Evolutionary conservation across 2,113 vertebrate genomes (phyloP), one percentile per base, ranked within the genome.

Genomic region (Thomomys bottae): DNA sequence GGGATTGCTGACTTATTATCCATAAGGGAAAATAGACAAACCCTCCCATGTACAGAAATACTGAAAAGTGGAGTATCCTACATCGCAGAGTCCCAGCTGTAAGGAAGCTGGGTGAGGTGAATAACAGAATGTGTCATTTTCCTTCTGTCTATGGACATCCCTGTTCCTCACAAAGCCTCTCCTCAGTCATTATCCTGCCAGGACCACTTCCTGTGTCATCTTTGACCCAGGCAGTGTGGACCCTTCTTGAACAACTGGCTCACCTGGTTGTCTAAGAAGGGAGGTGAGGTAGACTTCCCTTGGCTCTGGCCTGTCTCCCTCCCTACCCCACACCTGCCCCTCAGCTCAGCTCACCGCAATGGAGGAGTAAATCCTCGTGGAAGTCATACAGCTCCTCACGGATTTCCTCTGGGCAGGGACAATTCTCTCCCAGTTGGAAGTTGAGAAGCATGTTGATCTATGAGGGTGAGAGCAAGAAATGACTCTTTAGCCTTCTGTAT

Each of bases 361-460:
- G 99, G 83, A 99, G 97, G 72, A 99, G 98, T 88, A 99, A 98
- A 95, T 99, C 99, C 96, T 98, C 98, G 70, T 99, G 99, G 96
- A 99, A 99, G 59, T 98, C 98, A 38, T 98, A 99, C 1, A 99
- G 97, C 59, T 99, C 99, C 94, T 98, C 99, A n/a, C 98, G 98
- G 96, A 99, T 99, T 82, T 99, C 98, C 7, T 98, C 97, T 30
- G 99, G 99, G 95, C 99, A 99, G 0, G 99, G 99, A 91, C 99
- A 99, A 95, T 99, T 98, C 67, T 99, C 99, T n/a, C 99, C 99
- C 96, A 98, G 96, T 97, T 98, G 98, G 97, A 99, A 99, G 96
- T 98, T 99, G 94, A 99, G 97, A 87, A 99, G 97, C 99, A 99
- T 99, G 97, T 99, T 99, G 96, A 99, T 99, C 99, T 99, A 95